These are phyloP conservation scores for Amphipoea lucens DNA, from an alignment of 2,888 invertebrate genomes.

Conservation along the genomic window DNA sequence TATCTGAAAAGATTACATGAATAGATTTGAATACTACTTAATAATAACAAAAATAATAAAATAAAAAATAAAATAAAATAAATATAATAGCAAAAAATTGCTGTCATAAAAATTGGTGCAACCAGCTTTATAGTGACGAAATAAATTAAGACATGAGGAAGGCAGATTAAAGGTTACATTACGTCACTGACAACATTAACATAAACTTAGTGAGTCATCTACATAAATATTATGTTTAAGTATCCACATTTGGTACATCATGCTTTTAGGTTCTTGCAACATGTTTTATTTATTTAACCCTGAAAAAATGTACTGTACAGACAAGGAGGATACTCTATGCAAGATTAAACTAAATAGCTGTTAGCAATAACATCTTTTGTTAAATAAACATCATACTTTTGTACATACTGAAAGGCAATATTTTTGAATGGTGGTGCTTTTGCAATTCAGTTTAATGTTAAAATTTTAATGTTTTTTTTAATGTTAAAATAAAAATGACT, in stretches of 20 bases:
- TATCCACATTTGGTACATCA: slow-evolving; percentile 47
- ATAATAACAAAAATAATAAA: too few relatives aligned
- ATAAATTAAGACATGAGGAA: slow-evolving; percentile 58
- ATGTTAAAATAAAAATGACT: neutral
- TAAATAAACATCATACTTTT: neutral
- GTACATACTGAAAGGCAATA: neutral
- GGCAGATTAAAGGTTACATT: slow-evolving; percentile 59
- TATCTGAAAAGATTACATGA: slow-evolving; percentile 1
- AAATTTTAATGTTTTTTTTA: neutral
- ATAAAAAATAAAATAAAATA: too few relatives aligned
- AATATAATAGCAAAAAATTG: too few relatives aligned
- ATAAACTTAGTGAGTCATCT: slow-evolving; percentile 61
- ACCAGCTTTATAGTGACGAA: slow-evolving; percentile 43
- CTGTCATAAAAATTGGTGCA: slow-evolving; percentile 46
- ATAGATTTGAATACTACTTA: slow-evolving; percentile 1
- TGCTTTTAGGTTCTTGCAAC: slow-evolving; percentile 25
- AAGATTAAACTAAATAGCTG: slow-evolving; percentile 8
- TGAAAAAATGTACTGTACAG: slow-evolving; percentile 40
- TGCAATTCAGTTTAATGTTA: neutral
- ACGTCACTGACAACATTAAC: slow-evolving; percentile 63
- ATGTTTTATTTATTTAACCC: slow-evolving; percentile 56
- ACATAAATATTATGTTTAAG: slow-evolving; percentile 37
- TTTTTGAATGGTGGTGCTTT: neutral
- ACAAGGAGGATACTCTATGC: slow-evolving; percentile 9
- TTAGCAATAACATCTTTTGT: slow-evolving; percentile 3